Conservation (phyloP, 2,888 invertebrate species). For the Pantelozetes paolii region DNA sequence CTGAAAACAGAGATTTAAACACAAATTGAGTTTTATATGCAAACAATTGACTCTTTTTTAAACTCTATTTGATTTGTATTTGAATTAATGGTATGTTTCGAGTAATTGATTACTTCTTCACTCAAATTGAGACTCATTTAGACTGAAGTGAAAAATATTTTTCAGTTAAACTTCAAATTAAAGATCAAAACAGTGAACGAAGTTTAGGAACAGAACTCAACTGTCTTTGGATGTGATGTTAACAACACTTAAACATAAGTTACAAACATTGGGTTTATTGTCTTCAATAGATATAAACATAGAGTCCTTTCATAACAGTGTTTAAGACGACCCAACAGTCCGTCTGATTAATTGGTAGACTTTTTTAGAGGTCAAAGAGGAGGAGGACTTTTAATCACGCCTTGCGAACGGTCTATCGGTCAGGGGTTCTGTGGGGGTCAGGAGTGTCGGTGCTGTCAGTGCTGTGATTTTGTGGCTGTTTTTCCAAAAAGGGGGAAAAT, state of each 20-base stretch:
- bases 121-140: conserved; percentile 17
- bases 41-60: conserved; percentile 2
- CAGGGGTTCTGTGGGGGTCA: background rate
- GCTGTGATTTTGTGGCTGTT: conserved; percentile 7
- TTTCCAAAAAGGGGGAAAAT: background rate
- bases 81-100: conserved; percentile 7
- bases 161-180: conserved; percentile 7
- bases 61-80: background rate
- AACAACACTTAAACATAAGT: conserved; percentile 10
- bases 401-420: conserved; percentile 8
- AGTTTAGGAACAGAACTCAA: background rate
- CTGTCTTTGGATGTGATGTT: background rate
- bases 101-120: conserved; percentile 25
- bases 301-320: background rate
- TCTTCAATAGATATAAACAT: conserved; percentile 1
- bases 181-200: background rate
- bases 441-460: background rate
- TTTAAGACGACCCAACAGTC: background rate
- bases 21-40: conserved; percentile 19
- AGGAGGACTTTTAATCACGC: conserved; percentile 3
- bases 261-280: conserved; percentile 8
- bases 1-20: background rate
- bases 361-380: conserved; percentile 31
- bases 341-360: conserved; percentile 31
- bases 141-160: background rate